Base-by-base conservation (phyloP, 2,888 invertebrate species). In the Anthoptus insignis region DNA sequence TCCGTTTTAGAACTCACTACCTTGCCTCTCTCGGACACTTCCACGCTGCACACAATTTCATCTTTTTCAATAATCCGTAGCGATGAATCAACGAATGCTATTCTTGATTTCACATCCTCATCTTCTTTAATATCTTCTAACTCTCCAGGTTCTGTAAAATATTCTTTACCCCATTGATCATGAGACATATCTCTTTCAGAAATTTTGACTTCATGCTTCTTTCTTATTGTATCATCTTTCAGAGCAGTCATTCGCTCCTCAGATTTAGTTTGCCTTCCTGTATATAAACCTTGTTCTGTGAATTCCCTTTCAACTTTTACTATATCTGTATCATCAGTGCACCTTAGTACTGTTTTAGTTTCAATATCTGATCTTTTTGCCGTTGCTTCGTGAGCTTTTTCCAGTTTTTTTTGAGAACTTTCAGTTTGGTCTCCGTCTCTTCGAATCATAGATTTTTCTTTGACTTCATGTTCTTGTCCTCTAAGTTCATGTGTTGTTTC, bases 151-250 rank as follows among this genome's bases (percentile, higher is more conserved):
- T 93, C 90, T 11, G 91, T 92, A 66, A 93, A 94, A 77, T 93
- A 94, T 82, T 94, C 93, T 75, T 93, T 93, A 5, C 93, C 93
- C 93, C 93, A 94, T 68, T 93, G 93, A 70, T 94, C 93, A 76
- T 93, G 93, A 6, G 88, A 93, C 68, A 94, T 73, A 73, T 94
- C 93, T 73, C 93, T 81, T 80, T 94, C 93, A 2, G 93, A 93
- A 71, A 93, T 93, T 81, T 93, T 93, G 0, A 94, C 81, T 78
- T 94, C 93, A 63, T 93, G 87, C 70, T 89, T 89, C 72, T 91
- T 93, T 69, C 91, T 92, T 1, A 88, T 76, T 6, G 87, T 91
- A 69, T 92, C 94, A 69, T 94, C 93, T 81, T 89, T 94, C 0
- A 93, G 75, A 4, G 93, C 88, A 34, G 93, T 93, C 87, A 93